These are phyloP conservation scores for Galemys pyrenaicus DNA, from an alignment of 2,113 vertebrate species.

Conservation along the genomic window DNA sequence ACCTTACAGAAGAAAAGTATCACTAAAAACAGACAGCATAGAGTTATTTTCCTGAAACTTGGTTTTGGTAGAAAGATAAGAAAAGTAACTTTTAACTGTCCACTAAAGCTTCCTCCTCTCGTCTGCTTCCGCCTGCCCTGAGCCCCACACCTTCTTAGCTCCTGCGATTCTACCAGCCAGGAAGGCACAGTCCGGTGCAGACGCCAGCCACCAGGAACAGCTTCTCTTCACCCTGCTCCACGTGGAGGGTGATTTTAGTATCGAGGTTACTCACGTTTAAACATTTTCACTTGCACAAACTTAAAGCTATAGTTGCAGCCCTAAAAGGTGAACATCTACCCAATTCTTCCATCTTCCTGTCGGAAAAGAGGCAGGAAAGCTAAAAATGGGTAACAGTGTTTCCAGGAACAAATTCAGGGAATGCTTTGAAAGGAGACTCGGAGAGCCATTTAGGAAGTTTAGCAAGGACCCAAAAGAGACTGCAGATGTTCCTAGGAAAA, in stretches of 20 bases:
- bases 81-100: conserved; percentile 40
- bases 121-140: conserved; percentile 63
- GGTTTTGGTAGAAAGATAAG: conserved; percentile 66
- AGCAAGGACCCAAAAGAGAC: conserved; percentile 72
- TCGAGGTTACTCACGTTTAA: conserved; percentile 48
- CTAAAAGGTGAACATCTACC: conserved; percentile 15
- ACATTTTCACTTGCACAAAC: conserved; percentile 68
- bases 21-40: conserved; percentile 37
- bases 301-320: conserved; percentile 67
- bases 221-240: background rate
- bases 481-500: conserved; percentile 66
- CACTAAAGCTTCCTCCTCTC: conserved; percentile 31
- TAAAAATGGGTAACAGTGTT: conserved; percentile 5
- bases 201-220: fast-evolving
- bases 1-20: conserved; percentile 7
- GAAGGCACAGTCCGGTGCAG: background rate
- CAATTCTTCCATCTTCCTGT: conserved; percentile 42
- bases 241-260: conserved; percentile 37
- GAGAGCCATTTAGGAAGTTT: conserved; percentile 75
- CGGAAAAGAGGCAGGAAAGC: conserved; percentile 22
- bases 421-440: conserved; percentile 74
- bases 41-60: conserved; percentile 58
- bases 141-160: background rate
- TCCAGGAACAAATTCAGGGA: conserved; percentile 72
- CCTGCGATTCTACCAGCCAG: background rate